Conservation (phyloP, 2,888 invertebrate genomes). For the Megaustenia siamemsis region DNA sequence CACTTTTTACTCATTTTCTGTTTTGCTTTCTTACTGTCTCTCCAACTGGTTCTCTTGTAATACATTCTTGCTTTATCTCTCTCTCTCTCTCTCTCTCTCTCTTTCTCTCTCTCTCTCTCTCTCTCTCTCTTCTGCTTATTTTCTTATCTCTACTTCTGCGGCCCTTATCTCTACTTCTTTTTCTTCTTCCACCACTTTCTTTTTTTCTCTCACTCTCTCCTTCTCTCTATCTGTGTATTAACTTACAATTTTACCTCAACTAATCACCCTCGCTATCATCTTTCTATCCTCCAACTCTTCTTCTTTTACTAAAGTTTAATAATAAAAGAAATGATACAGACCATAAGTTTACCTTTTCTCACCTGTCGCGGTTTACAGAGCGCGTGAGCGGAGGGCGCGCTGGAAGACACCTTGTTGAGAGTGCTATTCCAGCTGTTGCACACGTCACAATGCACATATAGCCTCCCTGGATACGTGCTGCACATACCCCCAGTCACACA, state of each 20-base stretch:
- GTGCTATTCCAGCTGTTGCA: background rate
- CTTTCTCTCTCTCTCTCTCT: background rate
- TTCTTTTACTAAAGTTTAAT: too few species aligned
- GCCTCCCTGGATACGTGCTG: background rate
- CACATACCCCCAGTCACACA: background rate
- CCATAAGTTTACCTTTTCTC: background rate
- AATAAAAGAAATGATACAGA: background rate
- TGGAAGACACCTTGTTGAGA: background rate
- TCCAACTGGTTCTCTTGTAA: background rate
- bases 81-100: background rate
- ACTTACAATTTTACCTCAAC: background rate
- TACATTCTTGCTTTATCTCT: background rate
- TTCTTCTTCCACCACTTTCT: background rate
- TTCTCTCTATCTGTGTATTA: background rate
- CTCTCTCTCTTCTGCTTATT: too few species aligned
- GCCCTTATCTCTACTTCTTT: background rate
- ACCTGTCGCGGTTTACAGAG: background rate
- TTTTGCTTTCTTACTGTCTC: background rate
- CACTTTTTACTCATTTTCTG: background rate
- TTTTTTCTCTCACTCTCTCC: background rate
- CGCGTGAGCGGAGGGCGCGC: background rate
- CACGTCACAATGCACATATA: conserved; percentile 5
- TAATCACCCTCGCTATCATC: too few species aligned
- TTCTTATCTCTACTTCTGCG: background rate
- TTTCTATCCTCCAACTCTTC: too few species aligned